Conservation (phyloP, 1,140 invertebrate genomes). For the Monomorium pharaonis region DNA sequence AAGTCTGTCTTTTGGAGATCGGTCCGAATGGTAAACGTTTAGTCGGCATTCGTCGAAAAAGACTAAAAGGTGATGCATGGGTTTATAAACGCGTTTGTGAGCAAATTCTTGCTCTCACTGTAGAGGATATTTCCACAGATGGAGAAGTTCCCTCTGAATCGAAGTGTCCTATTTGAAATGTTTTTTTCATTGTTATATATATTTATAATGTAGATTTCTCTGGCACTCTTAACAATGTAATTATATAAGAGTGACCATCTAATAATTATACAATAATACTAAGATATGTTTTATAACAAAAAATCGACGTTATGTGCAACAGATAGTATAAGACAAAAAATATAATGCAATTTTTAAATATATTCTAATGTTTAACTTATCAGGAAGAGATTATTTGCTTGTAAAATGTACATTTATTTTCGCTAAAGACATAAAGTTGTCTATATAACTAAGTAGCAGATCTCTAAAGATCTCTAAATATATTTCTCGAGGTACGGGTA, state of each 20-base stretch:
- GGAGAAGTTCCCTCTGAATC: conserved; percentile 72
- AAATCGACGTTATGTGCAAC: conserved; percentile 35
- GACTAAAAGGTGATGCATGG: conserved; percentile 94
- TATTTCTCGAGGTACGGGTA: neutral
- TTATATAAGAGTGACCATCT: neutral
- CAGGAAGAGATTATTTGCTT: conserved; percentile 16
- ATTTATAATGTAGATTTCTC: conserved; percentile 2
- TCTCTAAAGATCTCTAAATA: conserved; percentile 19
- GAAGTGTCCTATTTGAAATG: conserved; percentile 79
- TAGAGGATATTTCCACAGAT: conserved; percentile 77
- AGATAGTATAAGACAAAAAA: conserved; percentile 9
- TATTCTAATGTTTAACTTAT: conserved; percentile 9
- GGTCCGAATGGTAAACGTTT: conserved; percentile 79
- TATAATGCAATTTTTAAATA: conserved; percentile 36
- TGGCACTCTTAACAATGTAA: neutral
- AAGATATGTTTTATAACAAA: neutral
- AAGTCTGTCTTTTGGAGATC: conserved; percentile 89
- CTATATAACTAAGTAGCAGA: neutral
- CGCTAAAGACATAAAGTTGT: neutral
- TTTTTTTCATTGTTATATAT: neutral
- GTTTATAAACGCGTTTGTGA: conserved; percentile 95
- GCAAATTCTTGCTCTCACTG: conserved; percentile 89
- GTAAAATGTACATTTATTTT: conserved; percentile 28
- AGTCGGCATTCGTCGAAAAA: conserved; percentile 91
- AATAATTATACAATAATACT: neutral